Evolutionary conservation across 2,797 vertebrate genomes (phyloP), one percentile per base, ranked within the genome.

Genomic region (Echeneis naucrates): DNA sequence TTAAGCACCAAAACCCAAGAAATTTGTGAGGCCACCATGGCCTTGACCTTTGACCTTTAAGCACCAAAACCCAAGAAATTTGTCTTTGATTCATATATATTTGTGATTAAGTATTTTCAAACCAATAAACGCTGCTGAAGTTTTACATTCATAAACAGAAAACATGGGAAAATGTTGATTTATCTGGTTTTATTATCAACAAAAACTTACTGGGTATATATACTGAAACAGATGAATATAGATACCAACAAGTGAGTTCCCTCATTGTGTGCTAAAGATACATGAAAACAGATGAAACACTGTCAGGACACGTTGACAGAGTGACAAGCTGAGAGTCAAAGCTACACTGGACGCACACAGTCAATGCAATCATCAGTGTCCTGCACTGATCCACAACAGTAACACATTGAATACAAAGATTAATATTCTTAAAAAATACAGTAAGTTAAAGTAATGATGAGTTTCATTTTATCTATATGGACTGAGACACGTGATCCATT

Each of bases 341-440:
- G 44, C 37, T 51, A 60, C 2, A 59, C 66, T 48, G 33, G 33
- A 82, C 57, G 69, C 52, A 62, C 35, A 68, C 26, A 30, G 23
- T 78, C 21, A 59, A 57, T 71, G 30, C 27, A 73, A 40, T 60
- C 45, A 69, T 87, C 88, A 86, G 73, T 81, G 88, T 87, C 89
- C 88, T 82, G 88, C 89, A 88, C 86, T 85, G 85, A 85, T 54
- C 35, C 51, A 3, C 81, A 62, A 78, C 38, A 68, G 21, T 32
- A 66, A 56, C 57, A 78, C 30, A 21, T 30, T 67, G 60, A 84
- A 74, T 57, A 77, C 59, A 79, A 63, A 24, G 68, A 38, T n/a
- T 40, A 52, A 65, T 57, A 63, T 77, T 37, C 32, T 58, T 55
- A 64, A 65, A 80, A 75, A 66, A 57, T 21, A 69, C 32, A 60